Base-by-base conservation (phyloP, 1,140 invertebrate genomes). In the Steinernema feltiae region DNA sequence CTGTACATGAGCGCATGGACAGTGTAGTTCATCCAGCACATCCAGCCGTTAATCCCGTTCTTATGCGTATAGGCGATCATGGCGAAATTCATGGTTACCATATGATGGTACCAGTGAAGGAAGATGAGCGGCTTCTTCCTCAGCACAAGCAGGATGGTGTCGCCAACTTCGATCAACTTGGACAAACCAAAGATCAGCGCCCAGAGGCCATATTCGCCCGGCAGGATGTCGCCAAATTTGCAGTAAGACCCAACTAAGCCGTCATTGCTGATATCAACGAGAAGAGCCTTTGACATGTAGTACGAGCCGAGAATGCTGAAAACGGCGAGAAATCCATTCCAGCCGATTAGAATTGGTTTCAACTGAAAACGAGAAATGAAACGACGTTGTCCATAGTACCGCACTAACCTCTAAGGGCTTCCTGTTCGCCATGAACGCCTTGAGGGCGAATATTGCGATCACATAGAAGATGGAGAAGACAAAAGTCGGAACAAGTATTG, bases 241-340 rank as follows among this genome's bases (percentile, higher is more conserved):
- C 73, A 41, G 35, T 41, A 41, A 18, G 35, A 41, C 18, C 35
- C 35, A 41, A 18, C 18, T 3, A 41, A 41, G 3, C 35, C 35
- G 35, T 41, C 3, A 18, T 3, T 41, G 7, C 18, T 7, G 35
- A 41, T 41, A 41, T 41, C 35, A 7, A 18, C 18, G 35, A 7
- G 18, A 41, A 41, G 35, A 18, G 35, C 35, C 35, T 41, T 41
- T 7, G 35, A 7, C 7, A 18, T 41, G 35, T 41, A 41, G 35
- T 41, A 41, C 3, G 35, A 41, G 3, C 35, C 35, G 3, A 41
- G 35, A 18, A 97, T 92, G 86, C 93, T 95, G 88, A 98, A 98
- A n/a, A 91, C 88, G 1, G 94, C 94, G 76, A 98, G 87, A 76
- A 91, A 86, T 69, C 92, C 91, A 88, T 96, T 97, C 95, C 95